These are phyloP conservation scores for Stenolophus ochropezus DNA, from an alignment of 2,888 invertebrate genomes.

Conservation along the genomic window DNA sequence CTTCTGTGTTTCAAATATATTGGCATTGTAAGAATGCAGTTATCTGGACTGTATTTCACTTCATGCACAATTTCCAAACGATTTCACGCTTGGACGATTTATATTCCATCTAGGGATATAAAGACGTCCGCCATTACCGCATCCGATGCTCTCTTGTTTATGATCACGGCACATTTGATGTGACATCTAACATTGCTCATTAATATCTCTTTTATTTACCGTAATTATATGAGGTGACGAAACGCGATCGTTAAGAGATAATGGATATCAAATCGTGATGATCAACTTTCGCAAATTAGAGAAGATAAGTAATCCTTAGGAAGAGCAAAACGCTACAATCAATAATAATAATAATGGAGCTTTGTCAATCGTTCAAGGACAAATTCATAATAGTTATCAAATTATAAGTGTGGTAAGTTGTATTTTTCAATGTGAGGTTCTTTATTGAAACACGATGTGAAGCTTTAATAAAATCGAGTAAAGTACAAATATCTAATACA, in stretches of 20 bases:
- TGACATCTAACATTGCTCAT: background rate
- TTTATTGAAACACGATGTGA: too few relatives aligned
- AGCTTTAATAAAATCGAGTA: too few relatives aligned
- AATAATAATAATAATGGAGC: background rate
- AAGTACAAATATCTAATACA: too few relatives aligned
- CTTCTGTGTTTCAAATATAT: background rate
- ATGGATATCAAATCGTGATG: conserved; percentile 1
- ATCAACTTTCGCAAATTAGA: background rate
- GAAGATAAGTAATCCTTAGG: too few relatives aligned
- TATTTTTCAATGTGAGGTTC: too few relatives aligned
- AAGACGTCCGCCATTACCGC: conserved; percentile 15
- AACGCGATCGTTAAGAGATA: background rate
- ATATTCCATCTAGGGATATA: conserved; percentile 1
- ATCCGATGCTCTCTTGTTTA: conserved; percentile 5
- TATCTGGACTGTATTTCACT: background rate
- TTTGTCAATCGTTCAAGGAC: background rate
- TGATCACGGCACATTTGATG: conserved; percentile 26
- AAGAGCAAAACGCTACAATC: background rate
- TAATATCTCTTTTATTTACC: background rate
- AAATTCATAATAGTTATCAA: too few relatives aligned
- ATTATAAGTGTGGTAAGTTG: too few relatives aligned
- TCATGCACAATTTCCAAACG: conserved; percentile 21
- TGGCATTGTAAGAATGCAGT: conserved; percentile 13
- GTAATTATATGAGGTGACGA: conserved; percentile 3
- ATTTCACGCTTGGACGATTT: conserved; percentile 22